These are phyloP conservation scores for Poeciliopsis turrubarensis DNA, from an alignment of 2,113 vertebrate genomes.

Conservation along the genomic window DNA sequence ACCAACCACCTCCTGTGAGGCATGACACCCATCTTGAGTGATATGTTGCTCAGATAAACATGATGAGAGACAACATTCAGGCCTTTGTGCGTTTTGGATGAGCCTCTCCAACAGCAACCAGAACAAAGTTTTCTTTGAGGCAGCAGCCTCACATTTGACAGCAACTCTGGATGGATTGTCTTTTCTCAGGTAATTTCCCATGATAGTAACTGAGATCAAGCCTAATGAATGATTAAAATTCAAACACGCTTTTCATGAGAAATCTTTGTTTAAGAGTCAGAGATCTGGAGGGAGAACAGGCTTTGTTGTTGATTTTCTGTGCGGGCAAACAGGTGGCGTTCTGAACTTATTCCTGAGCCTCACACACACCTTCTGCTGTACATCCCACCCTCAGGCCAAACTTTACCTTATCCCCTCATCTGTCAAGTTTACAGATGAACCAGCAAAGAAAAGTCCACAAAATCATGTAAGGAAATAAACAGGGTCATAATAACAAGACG, in stretches of 20 bases:
- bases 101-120: background rate
- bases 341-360: slow-evolving; percentile 40
- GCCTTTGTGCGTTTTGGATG: slow-evolving; percentile 15
- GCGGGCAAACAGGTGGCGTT: slow-evolving; percentile 51
- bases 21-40: background rate
- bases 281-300: slow-evolving; percentile 23
- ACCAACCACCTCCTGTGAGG: slow-evolving; percentile 10
- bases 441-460: slow-evolving; percentile 14
- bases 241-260: slow-evolving; percentile 48
- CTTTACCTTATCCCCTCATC: slow-evolving; percentile 62
- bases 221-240: slow-evolving; percentile 53
- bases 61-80: slow-evolving; percentile 21
- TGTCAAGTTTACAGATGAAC: slow-evolving; percentile 33
- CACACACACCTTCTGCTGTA: slow-evolving; percentile 9
- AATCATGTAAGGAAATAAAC: slow-evolving; percentile 25
- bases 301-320: slow-evolving; percentile 19
- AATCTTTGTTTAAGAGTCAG: slow-evolving; percentile 56
- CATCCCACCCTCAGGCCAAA: slow-evolving; percentile 53
- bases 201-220: slow-evolving; percentile 48
- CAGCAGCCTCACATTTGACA: slow-evolving; percentile 26
- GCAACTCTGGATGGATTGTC: slow-evolving; percentile 37
- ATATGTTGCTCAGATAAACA: slow-evolving; percentile 32
- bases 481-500: slow-evolving; percentile 24
- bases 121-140: slow-evolving; percentile 38
- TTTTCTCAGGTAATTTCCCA: slow-evolving; percentile 50